Conservation (phyloP, 2,888 invertebrate genomes). For the Drosophila emarginata region DNA sequence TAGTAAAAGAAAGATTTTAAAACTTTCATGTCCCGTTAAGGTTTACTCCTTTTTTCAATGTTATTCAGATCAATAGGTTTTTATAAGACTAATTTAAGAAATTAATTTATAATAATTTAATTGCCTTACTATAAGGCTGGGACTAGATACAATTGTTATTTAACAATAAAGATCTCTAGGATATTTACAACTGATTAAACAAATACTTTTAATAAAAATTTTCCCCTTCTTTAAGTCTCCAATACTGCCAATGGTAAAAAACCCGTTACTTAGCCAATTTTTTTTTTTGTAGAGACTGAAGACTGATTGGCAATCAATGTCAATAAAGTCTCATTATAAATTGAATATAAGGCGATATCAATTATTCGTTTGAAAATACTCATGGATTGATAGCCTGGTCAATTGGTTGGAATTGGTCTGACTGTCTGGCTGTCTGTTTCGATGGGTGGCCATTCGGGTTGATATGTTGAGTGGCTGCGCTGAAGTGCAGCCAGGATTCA, state of each 20-base stretch:
- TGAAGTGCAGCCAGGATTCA: constrained; percentile 55
- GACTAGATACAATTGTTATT: neutral
- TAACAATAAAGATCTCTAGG: too few relatives aligned
- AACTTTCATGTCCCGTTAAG: too few relatives aligned
- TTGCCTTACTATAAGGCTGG: too few relatives aligned
- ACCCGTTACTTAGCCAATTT: neutral
- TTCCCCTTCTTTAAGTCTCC: neutral
- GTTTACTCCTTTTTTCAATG: too few relatives aligned
- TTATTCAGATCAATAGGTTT: too few relatives aligned
- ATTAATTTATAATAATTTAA: too few relatives aligned
- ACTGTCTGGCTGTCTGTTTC: neutral
- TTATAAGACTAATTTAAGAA: too few relatives aligned
- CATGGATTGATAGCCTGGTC: constrained; percentile 1
- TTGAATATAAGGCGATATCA: neutral
- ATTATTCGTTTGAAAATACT: neutral
- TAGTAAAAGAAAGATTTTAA: too few relatives aligned
- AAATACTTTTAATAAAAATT: neutral
- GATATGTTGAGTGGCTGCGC: constrained; percentile 62
- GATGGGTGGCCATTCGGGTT: constrained; percentile 23
- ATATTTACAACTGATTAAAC: neutral
- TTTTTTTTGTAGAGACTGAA: neutral
- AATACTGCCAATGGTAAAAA: neutral
- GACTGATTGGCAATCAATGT: neutral
- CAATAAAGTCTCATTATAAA: constrained; percentile 1
- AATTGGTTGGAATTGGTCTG: neutral